Percentiles rank a stretch among this genome's conserved stretches.
Evolutionary conservation across 2,888 invertebrate genomes (phyloP).

Genomic region (Embidobia sp.): DNA sequence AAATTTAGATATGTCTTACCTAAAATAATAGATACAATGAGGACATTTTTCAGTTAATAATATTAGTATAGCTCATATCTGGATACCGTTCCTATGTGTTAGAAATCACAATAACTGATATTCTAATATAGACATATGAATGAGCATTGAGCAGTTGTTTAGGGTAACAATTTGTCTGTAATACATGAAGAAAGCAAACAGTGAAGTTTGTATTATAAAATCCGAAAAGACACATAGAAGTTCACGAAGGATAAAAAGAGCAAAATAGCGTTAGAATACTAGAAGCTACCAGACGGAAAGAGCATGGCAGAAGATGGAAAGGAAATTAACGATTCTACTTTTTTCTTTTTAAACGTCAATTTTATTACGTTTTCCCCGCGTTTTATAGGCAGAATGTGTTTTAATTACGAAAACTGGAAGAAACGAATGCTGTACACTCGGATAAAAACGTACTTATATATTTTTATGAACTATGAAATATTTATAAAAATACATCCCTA

Average conservation of each 20-base stretch:
- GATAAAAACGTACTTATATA: too few relatives aligned
- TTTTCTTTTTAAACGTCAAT: slow-evolving; percentile 61
- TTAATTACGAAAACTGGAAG: slow-evolving; percentile 55
- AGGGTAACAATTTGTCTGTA: slow-evolving; percentile 19
- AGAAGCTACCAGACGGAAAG: slow-evolving; percentile 40
- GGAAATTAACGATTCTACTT: slow-evolving; percentile 61
- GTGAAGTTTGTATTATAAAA: slow-evolving; percentile 39
- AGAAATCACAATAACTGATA: too few relatives aligned
- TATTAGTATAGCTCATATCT: too few relatives aligned
- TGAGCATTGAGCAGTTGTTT: slow-evolving; percentile 39
- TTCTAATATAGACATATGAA: too few relatives aligned
- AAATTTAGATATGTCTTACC: too few relatives aligned
- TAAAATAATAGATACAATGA: too few relatives aligned
- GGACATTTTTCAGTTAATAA: too few relatives aligned
- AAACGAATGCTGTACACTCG: slow-evolving; percentile 35
- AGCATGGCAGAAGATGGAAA: slow-evolving; percentile 52
- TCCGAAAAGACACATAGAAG: slow-evolving; percentile 33
- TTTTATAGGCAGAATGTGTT: slow-evolving; percentile 61
- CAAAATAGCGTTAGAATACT: slow-evolving; percentile 23
- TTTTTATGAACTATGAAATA: too few relatives aligned
- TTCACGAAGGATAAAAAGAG: slow-evolving; percentile 34
- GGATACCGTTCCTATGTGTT: too few relatives aligned
- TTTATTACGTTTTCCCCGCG: slow-evolving; percentile 60
- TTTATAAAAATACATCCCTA: too few relatives aligned
- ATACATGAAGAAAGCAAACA: slow-evolving; percentile 27